Evolutionary conservation across 64 coral and sea anemone genomes (phyloP).

Genomic region (Acropora yongei): DNA sequence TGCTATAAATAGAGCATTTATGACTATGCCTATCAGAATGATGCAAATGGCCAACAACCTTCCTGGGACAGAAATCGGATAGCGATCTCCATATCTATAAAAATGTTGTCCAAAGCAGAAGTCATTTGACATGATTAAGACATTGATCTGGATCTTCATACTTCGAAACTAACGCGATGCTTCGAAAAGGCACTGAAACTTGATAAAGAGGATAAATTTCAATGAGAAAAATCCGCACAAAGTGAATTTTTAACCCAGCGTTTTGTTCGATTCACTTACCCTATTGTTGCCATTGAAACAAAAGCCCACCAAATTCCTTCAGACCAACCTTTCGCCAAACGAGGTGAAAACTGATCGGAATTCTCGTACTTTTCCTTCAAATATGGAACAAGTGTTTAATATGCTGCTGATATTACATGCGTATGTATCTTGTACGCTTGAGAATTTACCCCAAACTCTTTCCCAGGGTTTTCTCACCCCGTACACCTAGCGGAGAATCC

Average conservation of each 20-base stretch:
- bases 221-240: no score
- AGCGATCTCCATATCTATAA: constrained; percentile 73
- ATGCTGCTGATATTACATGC: background rate
- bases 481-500: no score
- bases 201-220: no score
- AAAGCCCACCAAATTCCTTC: constrained; percentile 38
- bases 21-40: constrained; percentile 37
- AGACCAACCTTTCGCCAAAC: background rate
- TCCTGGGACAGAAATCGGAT: constrained; percentile 34
- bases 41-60: constrained; percentile 36
- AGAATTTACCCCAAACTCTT: no score
- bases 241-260: background rate
- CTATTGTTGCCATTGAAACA: constrained; percentile 42
- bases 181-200: no score
- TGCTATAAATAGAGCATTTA: constrained; percentile 45
- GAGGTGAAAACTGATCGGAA: constrained; percentile 1
- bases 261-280: background rate
- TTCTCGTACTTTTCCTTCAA: constrained; percentile 19
- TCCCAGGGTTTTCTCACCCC: no score
- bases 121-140: background rate
- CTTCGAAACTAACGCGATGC: no score
- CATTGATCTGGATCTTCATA: no score
- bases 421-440: no score
- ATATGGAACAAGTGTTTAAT: background rate
- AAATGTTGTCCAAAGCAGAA: background rate